Evolutionary conservation across 2,113 vertebrate species (phyloP).

Genomic region (Trichomycterus rosablanca): DNA sequence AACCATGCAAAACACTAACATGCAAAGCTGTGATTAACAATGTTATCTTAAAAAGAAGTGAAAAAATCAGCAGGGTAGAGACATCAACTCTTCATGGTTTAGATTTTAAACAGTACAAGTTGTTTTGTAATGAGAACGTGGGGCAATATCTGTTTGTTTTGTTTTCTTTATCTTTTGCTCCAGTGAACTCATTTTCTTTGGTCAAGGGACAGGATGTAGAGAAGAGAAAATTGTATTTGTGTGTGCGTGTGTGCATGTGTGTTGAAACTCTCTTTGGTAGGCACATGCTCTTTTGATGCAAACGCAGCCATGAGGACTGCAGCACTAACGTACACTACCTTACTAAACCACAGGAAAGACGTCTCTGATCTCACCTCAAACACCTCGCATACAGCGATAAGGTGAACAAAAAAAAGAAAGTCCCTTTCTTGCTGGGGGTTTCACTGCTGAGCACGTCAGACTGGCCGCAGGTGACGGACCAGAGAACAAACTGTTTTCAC

Average conservation of each 20-base stretch:
- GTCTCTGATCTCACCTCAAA: slow-evolving; percentile 56
- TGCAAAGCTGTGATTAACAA: slow-evolving; percentile 4
- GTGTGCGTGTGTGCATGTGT: slow-evolving; percentile 2
- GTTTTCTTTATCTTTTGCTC: slow-evolving; percentile 1
- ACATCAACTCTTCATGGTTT: slow-evolving; percentile 1
- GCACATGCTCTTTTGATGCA: slow-evolving; percentile 15
- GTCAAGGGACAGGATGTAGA: slow-evolving; percentile 52
- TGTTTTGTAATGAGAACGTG: not conserved
- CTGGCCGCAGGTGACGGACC: slow-evolving; percentile 19
- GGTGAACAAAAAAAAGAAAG: slow-evolving; percentile 46
- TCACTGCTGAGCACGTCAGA: slow-evolving; percentile 35
- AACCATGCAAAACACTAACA: slow-evolving; percentile 22
- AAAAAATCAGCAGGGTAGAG: slow-evolving; percentile 10
- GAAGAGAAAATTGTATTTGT: slow-evolving; percentile 29
- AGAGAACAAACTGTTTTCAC: slow-evolving; percentile 10
- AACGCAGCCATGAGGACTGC: slow-evolving; percentile 47
- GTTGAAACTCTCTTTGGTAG: slow-evolving; percentile 29
- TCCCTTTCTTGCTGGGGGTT: slow-evolving; percentile 46
- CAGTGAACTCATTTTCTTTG: slow-evolving; percentile 32
- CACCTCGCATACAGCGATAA: slow-evolving; percentile 52
- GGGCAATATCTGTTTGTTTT: not conserved
- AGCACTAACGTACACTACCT: slow-evolving; percentile 54
- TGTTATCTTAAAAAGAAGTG: slow-evolving; percentile 17
- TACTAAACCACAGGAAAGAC: slow-evolving; percentile 66
- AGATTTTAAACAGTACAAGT: not conserved